These are phyloP conservation scores for Corythoichthys intestinalis DNA, from an alignment of 2,113 vertebrate species.

Conservation along the genomic window DNA sequence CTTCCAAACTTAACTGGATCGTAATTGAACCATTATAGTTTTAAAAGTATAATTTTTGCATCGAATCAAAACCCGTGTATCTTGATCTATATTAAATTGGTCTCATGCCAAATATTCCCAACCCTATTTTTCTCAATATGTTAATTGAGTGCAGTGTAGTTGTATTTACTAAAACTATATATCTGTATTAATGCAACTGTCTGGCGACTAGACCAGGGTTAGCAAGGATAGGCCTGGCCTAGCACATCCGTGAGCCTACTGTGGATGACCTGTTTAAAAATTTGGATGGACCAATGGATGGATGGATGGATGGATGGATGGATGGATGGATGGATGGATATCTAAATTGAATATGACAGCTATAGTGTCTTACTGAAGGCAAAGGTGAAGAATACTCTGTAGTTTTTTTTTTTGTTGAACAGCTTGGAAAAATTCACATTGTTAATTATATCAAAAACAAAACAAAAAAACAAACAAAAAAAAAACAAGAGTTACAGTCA, in stretches of 20 bases:
- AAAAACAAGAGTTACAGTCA: constrained; percentile 21
- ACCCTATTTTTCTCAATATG: too few species aligned
- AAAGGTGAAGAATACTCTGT: neutral
- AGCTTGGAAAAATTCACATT: neutral
- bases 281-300: too few species aligned
- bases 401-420: neutral
- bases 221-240: neutral
- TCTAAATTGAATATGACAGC: neutral
- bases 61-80: too few species aligned
- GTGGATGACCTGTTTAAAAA: neutral
- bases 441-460: constrained; percentile 17
- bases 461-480: too few species aligned
- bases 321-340: neutral
- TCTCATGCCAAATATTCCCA: too few species aligned
- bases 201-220: neutral
- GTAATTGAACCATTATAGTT: too few species aligned
- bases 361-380: neutral
- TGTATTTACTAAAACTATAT: neutral
- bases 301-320: neutral
- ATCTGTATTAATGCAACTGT: neutral
- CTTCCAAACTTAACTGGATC: too few species aligned
- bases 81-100: too few species aligned
- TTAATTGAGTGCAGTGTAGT: neutral
- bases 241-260: neutral
- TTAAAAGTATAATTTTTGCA: too few species aligned